These are phyloP conservation scores for Steinernema feltiae DNA, from an alignment of 1,140 invertebrate genomes.

Conservation along the genomic window DNA sequence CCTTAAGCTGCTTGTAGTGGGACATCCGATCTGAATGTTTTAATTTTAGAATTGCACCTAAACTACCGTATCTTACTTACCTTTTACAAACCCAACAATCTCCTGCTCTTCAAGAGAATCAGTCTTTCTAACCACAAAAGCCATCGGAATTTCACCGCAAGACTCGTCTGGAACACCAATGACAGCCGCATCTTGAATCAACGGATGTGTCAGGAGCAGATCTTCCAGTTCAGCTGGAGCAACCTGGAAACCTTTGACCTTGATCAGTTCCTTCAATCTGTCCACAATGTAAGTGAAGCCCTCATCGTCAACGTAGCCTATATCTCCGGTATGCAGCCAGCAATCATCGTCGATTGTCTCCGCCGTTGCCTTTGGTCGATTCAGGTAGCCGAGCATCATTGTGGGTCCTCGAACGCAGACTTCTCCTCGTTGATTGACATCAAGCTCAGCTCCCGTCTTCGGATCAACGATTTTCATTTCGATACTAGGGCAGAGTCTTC, in stretches of 20 bases:
- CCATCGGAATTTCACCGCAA: conserved; percentile 70
- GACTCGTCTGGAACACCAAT: conserved; percentile 69
- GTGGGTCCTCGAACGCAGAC: conserved; percentile 52
- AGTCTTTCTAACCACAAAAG: not conserved
- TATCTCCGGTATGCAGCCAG: conserved; percentile 68
- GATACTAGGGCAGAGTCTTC: not conserved
- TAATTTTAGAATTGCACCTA: not conserved
- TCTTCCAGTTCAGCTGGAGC: conserved; percentile 77
- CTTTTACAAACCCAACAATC: not conserved
- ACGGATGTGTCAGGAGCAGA: conserved; percentile 68
- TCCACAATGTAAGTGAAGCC: conserved; percentile 68
- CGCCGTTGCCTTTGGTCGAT: conserved; percentile 69
- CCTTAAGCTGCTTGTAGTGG: conserved; percentile 58
- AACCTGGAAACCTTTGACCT: conserved; percentile 77
- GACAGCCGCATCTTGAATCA: conserved; percentile 71
- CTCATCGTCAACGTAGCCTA: conserved; percentile 14
- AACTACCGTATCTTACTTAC: not conserved
- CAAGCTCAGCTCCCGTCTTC: not conserved
- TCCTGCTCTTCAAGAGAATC: not conserved
- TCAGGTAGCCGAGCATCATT: conserved; percentile 66
- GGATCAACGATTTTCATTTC: not conserved
- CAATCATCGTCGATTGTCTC: conserved; percentile 66
- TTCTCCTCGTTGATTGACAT: conserved; percentile 45
- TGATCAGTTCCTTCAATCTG: conserved; percentile 77
- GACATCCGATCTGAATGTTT: conserved; percentile 42